Evolutionary conservation across 2,113 vertebrate genomes (phyloP), one percentile per base, ranked within the genome.

Genomic region (Chrysochloris asiatica): DNA sequence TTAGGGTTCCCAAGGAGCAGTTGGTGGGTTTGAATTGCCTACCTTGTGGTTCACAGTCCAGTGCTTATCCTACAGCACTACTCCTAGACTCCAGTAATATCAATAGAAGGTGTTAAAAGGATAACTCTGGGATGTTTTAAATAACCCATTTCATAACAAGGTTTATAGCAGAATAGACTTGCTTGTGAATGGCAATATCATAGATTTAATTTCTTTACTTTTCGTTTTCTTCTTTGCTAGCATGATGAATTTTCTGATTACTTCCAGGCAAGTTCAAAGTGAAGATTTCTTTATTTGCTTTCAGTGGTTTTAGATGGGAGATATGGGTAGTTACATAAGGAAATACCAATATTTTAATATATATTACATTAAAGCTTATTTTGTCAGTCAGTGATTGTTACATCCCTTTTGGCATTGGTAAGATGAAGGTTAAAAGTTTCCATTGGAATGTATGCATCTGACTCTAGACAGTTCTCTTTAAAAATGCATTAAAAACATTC

Each of bases 401-500:
- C 45, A 86, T 59, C 52, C 3, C 8, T 28, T 83, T 91, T 91
- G 69, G 43, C 48, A 41, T 73, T 93, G 71, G 36, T 85, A 89
- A 78, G 52, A 91, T 88, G 45, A 88, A 94, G 41, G 71, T 82
- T 94, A 90, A 84, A 93, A 81, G 65, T 28, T 24, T 94, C 41
- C 16, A 41, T 63, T 94, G 83, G 36, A 48, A 88, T 87, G n/a
- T 88, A 43, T 47, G 13, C 36, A 83, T 83, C 54, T 80, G 83
- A 92, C 94, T 41, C 38, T 63, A 84, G 72, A 80, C 78, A 87
- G 65, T 69, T 90, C 26, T 59, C 30, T 72, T 88, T 56, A 89
- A 84, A 90, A 92, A 75, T 91, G 89, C 38, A 89, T 95, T 90
- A 91, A 83, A 88, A 30, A 8, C 67, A 61, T 93, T 79, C 79